These are phyloP conservation scores for Xiphophorus couchianus DNA, from an alignment of 2,113 vertebrate species.

Conservation along the genomic window DNA sequence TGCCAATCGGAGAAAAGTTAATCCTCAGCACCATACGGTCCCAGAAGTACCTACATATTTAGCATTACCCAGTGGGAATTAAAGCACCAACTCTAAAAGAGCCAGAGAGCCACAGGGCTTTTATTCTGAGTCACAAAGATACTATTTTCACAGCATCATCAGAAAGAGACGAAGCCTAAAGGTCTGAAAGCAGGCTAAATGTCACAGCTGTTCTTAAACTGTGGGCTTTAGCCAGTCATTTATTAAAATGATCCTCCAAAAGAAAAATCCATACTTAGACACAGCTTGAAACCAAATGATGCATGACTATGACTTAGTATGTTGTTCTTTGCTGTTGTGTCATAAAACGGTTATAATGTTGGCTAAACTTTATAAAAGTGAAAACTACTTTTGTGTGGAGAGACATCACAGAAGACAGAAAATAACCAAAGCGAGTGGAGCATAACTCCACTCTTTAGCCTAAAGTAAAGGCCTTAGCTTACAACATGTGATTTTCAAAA, in stretches of 20 bases:
- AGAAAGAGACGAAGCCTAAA: neutral
- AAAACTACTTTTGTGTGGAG: no score
- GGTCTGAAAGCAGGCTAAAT: conserved; percentile 22
- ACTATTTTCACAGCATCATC: conserved; percentile 13
- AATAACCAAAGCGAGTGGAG: neutral
- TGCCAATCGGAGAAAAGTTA: conserved; percentile 55
- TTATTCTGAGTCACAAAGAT: conserved; percentile 17
- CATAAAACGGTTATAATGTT: neutral
- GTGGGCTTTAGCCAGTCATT: neutral
- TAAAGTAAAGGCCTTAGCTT: conserved; percentile 10
- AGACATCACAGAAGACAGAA: no score
- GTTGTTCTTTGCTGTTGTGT: neutral
- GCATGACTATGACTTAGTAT: neutral
- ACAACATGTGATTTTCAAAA: conserved; percentile 18
- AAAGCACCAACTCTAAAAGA: conserved; percentile 23
- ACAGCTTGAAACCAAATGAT: neutral
- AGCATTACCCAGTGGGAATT: conserved; percentile 46
- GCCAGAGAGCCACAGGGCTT: conserved; percentile 4
- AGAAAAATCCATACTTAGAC: neutral
- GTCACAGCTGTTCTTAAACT: conserved; percentile 6
- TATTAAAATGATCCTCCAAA: neutral
- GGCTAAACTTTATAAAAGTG: neutral
- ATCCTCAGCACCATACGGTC: conserved; percentile 42
- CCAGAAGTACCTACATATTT: conserved; percentile 35
- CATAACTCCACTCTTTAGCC: neutral